Evolutionary conservation across 2,113 vertebrate genomes (phyloP), one percentile per base, ranked within the genome.

Genomic region (Anolis sagrei): DNA sequence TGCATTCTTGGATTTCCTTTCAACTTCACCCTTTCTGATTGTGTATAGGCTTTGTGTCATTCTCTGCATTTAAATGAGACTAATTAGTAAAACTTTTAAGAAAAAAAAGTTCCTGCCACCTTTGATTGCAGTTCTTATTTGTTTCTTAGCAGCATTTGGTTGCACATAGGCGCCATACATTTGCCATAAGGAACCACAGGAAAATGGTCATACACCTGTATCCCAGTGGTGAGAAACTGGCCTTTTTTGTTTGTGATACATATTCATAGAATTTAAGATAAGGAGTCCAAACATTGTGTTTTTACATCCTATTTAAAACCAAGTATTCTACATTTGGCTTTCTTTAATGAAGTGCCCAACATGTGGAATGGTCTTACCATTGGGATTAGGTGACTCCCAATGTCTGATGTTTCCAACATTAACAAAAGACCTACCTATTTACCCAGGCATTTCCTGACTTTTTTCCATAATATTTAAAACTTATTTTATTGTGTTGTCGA

Each of bases 1-100:
- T 27, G 39, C 76, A 68, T 61, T 77, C 13, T 25, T 82, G 34
- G 23, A 21, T 89, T 89, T 89, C 76, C 75, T 81, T 80, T 88
- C 58, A 5, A 1, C 58, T 58, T 44, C 51, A 77, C 36, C 44
- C n/a, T 14, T 61, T 74, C 16, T 39, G 2, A 70, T 27, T 66
- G 76, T 23, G 29, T 81, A 79, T 76, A 85, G 76, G 69, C 34
- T 21, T 21, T 7, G 61, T 79, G 5, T 34, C 27, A 36, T 44
- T 81, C 64, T 51, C 72, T 16, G 1, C 19, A 80, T 32, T 79
- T 54, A 77, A 73, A 68, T 32, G 34, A 79, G 11, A 58, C 29
- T 68, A 79, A 14, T 77, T 79, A 87, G 51, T 76, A 29, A 78
- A 72, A 72, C 36, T 51, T 48, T 82, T 58, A 77, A 72, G 32